Evolutionary conservation across 1,140 invertebrate genomes (phyloP).

Genomic region (Bombus breviceps): DNA sequence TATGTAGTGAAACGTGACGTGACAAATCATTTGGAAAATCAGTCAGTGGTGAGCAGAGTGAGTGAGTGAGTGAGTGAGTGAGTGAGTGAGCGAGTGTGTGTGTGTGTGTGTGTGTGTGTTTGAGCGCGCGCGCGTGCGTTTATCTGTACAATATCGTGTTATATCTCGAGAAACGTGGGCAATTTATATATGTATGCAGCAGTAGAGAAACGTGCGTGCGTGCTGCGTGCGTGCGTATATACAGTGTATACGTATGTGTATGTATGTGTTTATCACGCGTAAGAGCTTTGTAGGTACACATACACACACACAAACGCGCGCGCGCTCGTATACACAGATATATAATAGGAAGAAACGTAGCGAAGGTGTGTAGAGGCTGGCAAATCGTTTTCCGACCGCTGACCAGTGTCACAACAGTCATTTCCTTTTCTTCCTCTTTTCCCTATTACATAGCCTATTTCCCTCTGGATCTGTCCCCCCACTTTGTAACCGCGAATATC

Average conservation of each 20-base stretch:
- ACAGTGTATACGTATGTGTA: background rate
- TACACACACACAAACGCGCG: background rate
- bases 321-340: background rate
- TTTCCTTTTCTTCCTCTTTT: constrained; percentile 19
- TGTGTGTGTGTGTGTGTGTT: too few relatives aligned
- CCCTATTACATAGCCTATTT: background rate
- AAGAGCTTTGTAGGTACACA: background rate
- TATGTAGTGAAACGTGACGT: background rate
- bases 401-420: background rate
- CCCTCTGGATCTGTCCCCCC: background rate
- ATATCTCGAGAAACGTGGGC: background rate
- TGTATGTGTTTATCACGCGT: background rate
- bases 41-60: background rate
- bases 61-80: background rate
- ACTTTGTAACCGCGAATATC: background rate
- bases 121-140: background rate
- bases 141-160: background rate
- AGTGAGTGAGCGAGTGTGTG: background rate
- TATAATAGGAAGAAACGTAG: background rate
- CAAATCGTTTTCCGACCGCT: constrained; percentile 8
- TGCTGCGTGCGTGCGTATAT: background rate
- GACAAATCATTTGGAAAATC: background rate
- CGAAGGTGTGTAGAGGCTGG: constrained; percentile 19
- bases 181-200: background rate
- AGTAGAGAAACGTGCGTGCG: constrained; percentile 1